Conservation (phyloP, 1,140 invertebrate species). For the Danaus melanippus region DNA sequence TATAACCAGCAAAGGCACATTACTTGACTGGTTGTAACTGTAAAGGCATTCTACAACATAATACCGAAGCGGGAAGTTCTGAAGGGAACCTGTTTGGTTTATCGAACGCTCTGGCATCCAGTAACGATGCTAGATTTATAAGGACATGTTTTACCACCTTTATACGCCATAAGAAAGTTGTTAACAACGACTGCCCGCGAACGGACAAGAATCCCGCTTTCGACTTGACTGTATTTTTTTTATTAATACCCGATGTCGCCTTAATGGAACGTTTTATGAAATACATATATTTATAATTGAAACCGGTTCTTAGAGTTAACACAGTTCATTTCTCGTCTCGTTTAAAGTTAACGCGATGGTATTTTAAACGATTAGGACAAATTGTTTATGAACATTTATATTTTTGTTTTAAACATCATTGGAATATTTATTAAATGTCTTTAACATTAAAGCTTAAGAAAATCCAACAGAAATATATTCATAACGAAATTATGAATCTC, state of each 20-base stretch:
- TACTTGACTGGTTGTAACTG: conserved; percentile 40
- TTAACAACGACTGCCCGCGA: conserved; percentile 24
- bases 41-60: conserved; percentile 58
- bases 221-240: conserved; percentile 26
- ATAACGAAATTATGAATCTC: too few relatives aligned
- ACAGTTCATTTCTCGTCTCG: too few relatives aligned
- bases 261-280: conserved; percentile 12
- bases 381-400: too few relatives aligned
- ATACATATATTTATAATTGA: too few relatives aligned
- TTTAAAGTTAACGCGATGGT: too few relatives aligned
- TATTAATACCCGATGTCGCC: conserved; percentile 17
- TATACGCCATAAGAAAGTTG: conserved; percentile 30
- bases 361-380: too few relatives aligned
- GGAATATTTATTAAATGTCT: too few relatives aligned
- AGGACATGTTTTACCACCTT: conserved; percentile 39
- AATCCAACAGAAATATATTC: too few relatives aligned
- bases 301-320: conserved; percentile 4
- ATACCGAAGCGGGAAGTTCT: conserved; percentile 57
- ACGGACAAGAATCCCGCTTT: conserved; percentile 28
- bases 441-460: too few relatives aligned
- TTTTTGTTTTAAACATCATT: too few relatives aligned
- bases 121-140: conserved; percentile 50
- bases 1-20: conserved; percentile 13
- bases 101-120: conserved; percentile 56
- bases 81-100: conserved; percentile 54